Conservation (phyloP, 1,140 invertebrate genomes). For the Sinonovacula constricta region DNA sequence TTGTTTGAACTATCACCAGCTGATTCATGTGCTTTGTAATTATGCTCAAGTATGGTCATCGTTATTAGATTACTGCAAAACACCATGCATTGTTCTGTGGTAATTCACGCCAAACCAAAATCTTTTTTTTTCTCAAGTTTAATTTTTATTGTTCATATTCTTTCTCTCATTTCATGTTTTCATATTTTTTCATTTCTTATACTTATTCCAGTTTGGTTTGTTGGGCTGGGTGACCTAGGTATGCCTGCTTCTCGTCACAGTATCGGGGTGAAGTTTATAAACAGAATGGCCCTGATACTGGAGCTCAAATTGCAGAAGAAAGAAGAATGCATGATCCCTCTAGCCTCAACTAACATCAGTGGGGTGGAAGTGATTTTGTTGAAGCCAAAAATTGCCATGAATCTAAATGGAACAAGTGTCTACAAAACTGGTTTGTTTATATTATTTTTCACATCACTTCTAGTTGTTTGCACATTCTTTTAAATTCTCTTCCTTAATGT, state of each 20-base stretch:
- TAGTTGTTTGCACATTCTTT: too few species aligned
- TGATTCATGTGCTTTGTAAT: too few species aligned
- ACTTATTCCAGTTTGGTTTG: constrained; percentile 53
- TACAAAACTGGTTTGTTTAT: constrained; percentile 51
- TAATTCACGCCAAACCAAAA: too few species aligned
- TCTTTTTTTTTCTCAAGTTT: too few species aligned
- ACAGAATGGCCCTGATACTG: constrained; percentile 38
- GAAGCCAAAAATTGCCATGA: constrained; percentile 60
- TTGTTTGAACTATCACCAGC: too few species aligned
- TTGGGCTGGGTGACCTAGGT: constrained; percentile 58
- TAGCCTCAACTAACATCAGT: constrained; percentile 20
- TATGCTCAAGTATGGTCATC: too few species aligned
- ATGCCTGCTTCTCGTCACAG: constrained; percentile 51
- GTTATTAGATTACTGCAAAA: too few species aligned
- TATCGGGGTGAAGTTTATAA: constrained; percentile 55
- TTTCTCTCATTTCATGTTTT: too few species aligned
- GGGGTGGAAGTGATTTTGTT: constrained; percentile 45
- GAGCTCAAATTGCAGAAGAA: constrained; percentile 19
- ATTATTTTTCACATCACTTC: too few species aligned
- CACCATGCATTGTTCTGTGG: too few species aligned
- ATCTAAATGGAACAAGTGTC: constrained; percentile 60
- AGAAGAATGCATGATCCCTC: constrained; percentile 38
- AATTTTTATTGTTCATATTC: too few species aligned
- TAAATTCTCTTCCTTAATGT: too few species aligned
- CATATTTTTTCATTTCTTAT: background rate